Base-by-base conservation (phyloP, 2,888 invertebrate genomes). In the Heliconius erato region DNA sequence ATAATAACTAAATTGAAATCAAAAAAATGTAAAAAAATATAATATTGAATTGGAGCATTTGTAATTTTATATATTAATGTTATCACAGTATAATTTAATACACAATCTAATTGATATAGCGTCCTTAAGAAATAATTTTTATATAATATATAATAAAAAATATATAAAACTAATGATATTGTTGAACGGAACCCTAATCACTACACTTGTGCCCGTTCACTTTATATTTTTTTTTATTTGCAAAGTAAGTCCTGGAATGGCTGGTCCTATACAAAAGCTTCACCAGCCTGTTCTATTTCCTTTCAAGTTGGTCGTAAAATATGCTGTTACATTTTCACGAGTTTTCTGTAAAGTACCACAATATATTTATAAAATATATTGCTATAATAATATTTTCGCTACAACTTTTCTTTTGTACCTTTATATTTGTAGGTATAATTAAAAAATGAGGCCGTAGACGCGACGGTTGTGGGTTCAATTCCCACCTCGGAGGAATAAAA, bases 301-400 rank as follows among this genome's bases (percentile, higher is more conserved):
- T 44, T 78, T 78, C 78, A 67, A 78, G 65, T 67, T 78, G 67
- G 74, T 76, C 74, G 14, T 76, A 54, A 76, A 76, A 76, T 59
- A 32, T 35, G 49, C 54, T 71, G 71, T 71, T n/a, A 71, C 71
- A 71, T 71, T 71, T 71, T 71, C 44, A n/a, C 26, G 40, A 71
- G n/a, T 44, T 23, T 71, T 40, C n/a, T 71, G 40, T 40, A n/a
- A 35, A 44, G 16, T 71, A n/a, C 63, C 23, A 12, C 63, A 63
- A 63, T 63, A 54, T 71, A n/a, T 40, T n/a, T 71, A 40, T 40
- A n/a, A 23, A 12, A n/a, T 68, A 65, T 65, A 67, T 28, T 28
- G 16, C 28, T 19, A 28, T 67, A 16, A 28, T 14, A 16, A 16
- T 67, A 12, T 63, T 23, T 54, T 9, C 54, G 19, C 7, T 54